Base-by-base conservation (phyloP, 37 sponge, comb jelly and placozoan genomes). In the Crambe crambe region DNA sequence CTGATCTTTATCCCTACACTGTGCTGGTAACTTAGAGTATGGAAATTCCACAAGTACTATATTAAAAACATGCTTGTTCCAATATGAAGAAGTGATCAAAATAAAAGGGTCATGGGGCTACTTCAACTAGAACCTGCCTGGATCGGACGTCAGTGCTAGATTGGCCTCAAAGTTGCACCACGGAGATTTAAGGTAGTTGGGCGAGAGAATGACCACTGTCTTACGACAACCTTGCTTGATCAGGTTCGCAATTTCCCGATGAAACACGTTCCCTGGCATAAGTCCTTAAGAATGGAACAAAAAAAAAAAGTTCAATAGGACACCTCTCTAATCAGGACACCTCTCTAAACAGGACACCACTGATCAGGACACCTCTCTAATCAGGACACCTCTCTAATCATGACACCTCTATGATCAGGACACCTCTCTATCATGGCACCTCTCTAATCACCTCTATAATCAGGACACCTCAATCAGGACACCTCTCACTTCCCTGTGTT, bases 91-190 rank as follows among this genome's bases (percentile, higher is more conserved):
- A n/a, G n/a, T n/a, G n/a, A n/a, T n/a, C n/a, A n/a, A n/a, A n/a
- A n/a, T n/a, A n/a, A n/a, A n/a, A n/a, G n/a, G n/a, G 17, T 5
- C 61, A 60, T 20, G 17, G 61, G 3, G 23, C 5, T 26, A 60
- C 61, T 21, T 25, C 54, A 51, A 12, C 5, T n/a, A n/a, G n/a
- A n/a, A n/a, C 75, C 79, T 38, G 83, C 91, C 87, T 57, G 91
- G 91, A 37, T 58, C 74, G 27, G 67, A 66, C 4, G 35, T 31
- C 18, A 75, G 43, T 20, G 87, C 91, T 6, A 86, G 68, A 54
- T 68, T 63, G 22, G 91, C 86, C 58, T 86, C 91, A 66, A 72
- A 86, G 37, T 42, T 86, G 51, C 86, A 86, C 86, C 86, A 91
- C 3, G 77, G 34, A 2, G 79, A 79, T 18, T 42, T 21, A 38